These are phyloP conservation scores for Chrysopilus asiliformis DNA, from an alignment of 2,888 invertebrate species.

Conservation along the genomic window DNA sequence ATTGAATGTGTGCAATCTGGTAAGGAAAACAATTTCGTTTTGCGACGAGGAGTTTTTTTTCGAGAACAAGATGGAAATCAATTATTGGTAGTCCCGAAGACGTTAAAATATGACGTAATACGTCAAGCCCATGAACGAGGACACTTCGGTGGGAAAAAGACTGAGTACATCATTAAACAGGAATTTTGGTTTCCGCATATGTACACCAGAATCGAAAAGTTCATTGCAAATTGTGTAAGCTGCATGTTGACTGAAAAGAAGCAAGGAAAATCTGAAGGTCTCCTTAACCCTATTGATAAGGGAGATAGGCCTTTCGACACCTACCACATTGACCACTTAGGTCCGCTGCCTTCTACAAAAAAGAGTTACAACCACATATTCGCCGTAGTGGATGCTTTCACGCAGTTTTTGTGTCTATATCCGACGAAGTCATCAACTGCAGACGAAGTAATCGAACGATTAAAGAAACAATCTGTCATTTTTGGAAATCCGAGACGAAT, in stretches of 20 bases:
- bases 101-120: too few relatives aligned
- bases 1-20: too few relatives aligned
- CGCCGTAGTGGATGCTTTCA: constrained; percentile 24
- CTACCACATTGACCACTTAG: too few relatives aligned
- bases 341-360: constrained; percentile 17
- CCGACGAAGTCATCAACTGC: constrained; percentile 20
- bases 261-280: constrained; percentile 24
- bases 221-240: constrained; percentile 11
- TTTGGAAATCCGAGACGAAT: constrained; percentile 27
- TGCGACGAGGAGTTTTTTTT: too few relatives aligned
- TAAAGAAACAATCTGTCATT: constrained; percentile 19
- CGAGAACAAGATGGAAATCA: too few relatives aligned
- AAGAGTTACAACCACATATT: constrained; percentile 25
- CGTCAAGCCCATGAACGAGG: constrained; percentile 6
- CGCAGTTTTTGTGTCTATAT: too few relatives aligned
- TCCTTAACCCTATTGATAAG: too few relatives aligned
- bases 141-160: constrained; percentile 8
- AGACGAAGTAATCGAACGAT: constrained; percentile 22
- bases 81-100: too few relatives aligned
- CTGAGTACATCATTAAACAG: constrained; percentile 5
- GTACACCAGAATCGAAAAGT: constrained; percentile 9
- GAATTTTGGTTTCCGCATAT: constrained; percentile 7
- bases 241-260: constrained; percentile 12
- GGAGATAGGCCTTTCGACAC: constrained; percentile 26
- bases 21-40: too few relatives aligned